Evolutionary conservation across 1,140 invertebrate genomes (phyloP).

Genomic region (Hypsibius dujardini): DNA sequence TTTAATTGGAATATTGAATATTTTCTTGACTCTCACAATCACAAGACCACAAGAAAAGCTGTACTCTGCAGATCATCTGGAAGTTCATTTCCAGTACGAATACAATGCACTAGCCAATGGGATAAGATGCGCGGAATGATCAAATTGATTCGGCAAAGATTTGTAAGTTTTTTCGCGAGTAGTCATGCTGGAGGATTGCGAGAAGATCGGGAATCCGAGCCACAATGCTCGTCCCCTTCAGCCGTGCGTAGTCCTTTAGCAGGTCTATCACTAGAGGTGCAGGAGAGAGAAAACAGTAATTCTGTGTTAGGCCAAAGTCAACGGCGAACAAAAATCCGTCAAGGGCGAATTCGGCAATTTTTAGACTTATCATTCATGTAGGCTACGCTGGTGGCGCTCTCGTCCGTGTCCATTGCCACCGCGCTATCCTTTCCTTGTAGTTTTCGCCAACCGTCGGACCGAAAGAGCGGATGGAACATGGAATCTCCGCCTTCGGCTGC

Average conservation of each 20-base stretch:
- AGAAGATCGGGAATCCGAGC: neutral
- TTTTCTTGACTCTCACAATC: no score
- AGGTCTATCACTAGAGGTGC: slow-evolving; percentile 3
- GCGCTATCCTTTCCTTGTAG: neutral
- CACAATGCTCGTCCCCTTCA: neutral
- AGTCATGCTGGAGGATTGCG: neutral
- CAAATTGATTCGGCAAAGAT: neutral
- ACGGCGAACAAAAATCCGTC: neutral
- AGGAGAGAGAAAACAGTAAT: neutral
- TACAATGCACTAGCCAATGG: no score
- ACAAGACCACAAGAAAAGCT: no score
- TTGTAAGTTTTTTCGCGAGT: neutral
- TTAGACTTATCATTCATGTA: neutral
- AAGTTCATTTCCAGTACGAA: no score
- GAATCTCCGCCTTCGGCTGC: slow-evolving; percentile 1
- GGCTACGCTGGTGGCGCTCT: neutral
- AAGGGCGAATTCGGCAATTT: neutral
- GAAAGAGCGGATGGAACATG: neutral
- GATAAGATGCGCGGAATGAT: neutral
- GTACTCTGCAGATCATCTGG: no score
- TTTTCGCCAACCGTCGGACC: neutral
- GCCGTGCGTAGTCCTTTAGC: neutral
- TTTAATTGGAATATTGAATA: no score
- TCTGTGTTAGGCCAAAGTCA: neutral
- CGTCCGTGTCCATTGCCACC: neutral